Conservation (phyloP, 2,113 vertebrate genomes). For the Labeo catla region DNA sequence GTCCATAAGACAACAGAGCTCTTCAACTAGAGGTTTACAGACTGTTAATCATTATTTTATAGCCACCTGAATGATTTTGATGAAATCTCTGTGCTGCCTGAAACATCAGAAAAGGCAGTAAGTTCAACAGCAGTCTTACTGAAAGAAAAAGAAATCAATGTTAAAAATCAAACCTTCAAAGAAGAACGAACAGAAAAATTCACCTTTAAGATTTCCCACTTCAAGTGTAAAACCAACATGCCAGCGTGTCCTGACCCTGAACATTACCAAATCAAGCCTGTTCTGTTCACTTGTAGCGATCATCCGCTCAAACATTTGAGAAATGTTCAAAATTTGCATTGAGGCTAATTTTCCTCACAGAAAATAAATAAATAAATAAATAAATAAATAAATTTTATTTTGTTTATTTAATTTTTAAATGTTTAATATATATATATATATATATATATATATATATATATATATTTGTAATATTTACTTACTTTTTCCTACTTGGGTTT, state of each 20-base stretch:
- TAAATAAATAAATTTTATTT: no score
- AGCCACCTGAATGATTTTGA: background rate
- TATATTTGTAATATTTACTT: no score
- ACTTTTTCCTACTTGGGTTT: no score
- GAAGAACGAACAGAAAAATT: background rate
- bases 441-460: no score
- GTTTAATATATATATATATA: no score
- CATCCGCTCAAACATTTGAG: background rate
- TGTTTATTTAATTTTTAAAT: no score
- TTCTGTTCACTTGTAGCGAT: background rate
- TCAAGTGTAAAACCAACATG: background rate
- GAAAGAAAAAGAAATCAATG: conserved; percentile 5
- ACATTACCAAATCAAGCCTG: background rate
- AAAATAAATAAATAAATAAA: no score
- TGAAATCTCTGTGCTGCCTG: background rate
- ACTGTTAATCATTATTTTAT: background rate
- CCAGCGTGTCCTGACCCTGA: background rate
- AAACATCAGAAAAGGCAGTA: background rate
- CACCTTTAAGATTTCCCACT: background rate
- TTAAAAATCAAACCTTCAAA: background rate
- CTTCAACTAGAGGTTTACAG: background rate
- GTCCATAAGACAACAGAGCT: background rate
- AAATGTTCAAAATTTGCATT: background rate
- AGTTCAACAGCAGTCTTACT: background rate
- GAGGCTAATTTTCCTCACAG: background rate